Evolutionary conservation across 2,888 invertebrate genomes (phyloP), one percentile per base, ranked within the genome.

Genomic region (Xestia sexstrigata): DNA sequence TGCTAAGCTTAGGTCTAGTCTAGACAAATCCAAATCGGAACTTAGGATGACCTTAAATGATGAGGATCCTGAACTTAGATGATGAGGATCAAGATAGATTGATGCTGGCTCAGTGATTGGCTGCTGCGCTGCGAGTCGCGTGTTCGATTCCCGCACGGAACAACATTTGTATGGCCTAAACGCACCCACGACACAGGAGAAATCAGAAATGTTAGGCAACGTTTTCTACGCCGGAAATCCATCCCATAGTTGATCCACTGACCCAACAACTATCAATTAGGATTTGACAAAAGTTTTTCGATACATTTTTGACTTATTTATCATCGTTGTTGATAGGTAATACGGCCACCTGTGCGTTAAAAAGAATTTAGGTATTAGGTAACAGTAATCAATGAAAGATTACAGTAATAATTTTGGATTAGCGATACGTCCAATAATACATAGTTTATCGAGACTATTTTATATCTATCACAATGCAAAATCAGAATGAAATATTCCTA

Each of bases 401-500:
- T n/a, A 9, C 42, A 65, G 1, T 15, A 42, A 20, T 62, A 62
- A 62, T 62, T 62, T 17, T 30, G 60, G 60, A 65, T 70, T 70
- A 7, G 47, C 58, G 65, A 69, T 78, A 68, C 78, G 47, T 65
- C 72, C 66, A 52, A 67, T 52, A 83, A 52, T 39, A 68, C n/a
- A 70, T 42, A 52, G 7, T 68, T 60, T 66, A 45, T 42, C 17
- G 23, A 67, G 15, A 63, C 26, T 30, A 58, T 70, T 49, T 62
- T 35, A 58, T 52, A 77, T 66, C 60, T 74, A 71, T 78, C 69
- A 71, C 49, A 78, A 71, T 68, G 39, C 70, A 60, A 82, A 74
- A 82, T 70, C 39, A 68, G 75, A 83, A 69, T 58, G 42, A 74
- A 83, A 47, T 66, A 63, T 52, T 42, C 35, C 11, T 23, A 69